phyloP scores from a whole-genome alignment of 2,113 vertebrate species.

The Chionomys nivalis region DNA sequence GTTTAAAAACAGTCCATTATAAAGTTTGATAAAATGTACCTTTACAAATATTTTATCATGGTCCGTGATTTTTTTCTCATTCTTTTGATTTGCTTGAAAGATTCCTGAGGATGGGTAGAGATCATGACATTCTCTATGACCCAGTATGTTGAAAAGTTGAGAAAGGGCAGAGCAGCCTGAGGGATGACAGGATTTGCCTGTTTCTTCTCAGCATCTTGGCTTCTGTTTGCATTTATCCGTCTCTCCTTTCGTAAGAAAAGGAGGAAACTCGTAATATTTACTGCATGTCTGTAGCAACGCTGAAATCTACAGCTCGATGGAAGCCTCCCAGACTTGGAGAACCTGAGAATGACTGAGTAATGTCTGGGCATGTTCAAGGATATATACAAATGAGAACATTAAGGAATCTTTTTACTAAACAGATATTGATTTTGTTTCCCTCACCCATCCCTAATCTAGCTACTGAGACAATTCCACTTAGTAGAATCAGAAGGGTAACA shows the following conservation, averaged over 20 bases:
- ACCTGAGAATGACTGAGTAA: neutral
- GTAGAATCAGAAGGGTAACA: neutral
- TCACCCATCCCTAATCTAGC: neutral
- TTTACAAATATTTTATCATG: neutral
- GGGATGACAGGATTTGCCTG: neutral
- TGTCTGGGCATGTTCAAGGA: neutral
- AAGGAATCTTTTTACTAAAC: neutral
- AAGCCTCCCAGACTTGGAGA: neutral
- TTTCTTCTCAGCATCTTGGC: neutral
- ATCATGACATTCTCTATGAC: neutral
- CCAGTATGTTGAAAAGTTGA: constrained; percentile 25
- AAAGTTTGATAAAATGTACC: neutral
- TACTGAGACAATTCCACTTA: neutral
- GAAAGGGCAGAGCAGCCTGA: neutral
- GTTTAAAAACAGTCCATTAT: neutral
- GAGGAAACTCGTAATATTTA: neutral
- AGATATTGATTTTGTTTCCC: neutral
- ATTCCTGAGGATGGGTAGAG: neutral
- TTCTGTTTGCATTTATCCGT: neutral
- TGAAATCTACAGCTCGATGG: neutral
- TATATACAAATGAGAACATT: neutral
- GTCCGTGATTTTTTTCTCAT: neutral
- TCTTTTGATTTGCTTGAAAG: neutral
- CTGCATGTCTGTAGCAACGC: neutral
- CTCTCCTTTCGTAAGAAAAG: constrained; percentile 32